These are phyloP conservation scores for Picathartes gymnocephalus DNA, from an alignment of 2,113 vertebrate genomes.

Conservation along the genomic window DNA sequence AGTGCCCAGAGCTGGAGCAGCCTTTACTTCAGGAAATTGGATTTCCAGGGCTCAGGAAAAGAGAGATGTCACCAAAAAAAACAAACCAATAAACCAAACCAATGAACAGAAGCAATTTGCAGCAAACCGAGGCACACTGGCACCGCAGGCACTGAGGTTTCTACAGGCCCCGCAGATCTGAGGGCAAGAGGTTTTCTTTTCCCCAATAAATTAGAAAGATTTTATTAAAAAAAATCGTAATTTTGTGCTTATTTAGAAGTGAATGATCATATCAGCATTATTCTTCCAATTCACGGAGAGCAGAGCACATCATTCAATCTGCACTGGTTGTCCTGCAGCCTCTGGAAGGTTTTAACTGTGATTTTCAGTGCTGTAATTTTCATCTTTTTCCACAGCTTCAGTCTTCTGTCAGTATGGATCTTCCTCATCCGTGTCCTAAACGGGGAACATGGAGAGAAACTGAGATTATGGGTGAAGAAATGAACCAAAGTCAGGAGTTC, in stretches of 20 bases:
- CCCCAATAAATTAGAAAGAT: background rate
- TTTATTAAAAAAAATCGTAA: background rate
- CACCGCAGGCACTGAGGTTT: background rate
- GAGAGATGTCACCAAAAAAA: background rate
- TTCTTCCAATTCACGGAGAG: background rate
- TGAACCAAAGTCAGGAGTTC: too few relatives aligned
- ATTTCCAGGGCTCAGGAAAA: background rate
- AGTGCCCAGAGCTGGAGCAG: background rate
- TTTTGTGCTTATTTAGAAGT: background rate
- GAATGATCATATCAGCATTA: background rate
- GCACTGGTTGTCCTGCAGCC: background rate
- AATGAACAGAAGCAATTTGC: too few relatives aligned
- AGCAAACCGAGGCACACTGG: background rate
- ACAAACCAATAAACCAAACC: background rate
- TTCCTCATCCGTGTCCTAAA: slow-evolving; percentile 73
- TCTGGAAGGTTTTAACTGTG: background rate
- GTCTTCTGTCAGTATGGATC: slow-evolving; percentile 50
- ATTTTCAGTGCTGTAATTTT: background rate
- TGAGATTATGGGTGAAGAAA: background rate
- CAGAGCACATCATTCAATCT: background rate
- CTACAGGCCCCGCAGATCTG: background rate
- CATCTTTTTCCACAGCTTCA: background rate
- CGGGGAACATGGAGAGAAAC: background rate
- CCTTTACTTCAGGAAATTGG: background rate
- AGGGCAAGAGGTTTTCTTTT: background rate